phyloP scores from a whole-genome alignment of 2,888 invertebrate genomes.

The Lordiphosa fenestrarum region DNA sequence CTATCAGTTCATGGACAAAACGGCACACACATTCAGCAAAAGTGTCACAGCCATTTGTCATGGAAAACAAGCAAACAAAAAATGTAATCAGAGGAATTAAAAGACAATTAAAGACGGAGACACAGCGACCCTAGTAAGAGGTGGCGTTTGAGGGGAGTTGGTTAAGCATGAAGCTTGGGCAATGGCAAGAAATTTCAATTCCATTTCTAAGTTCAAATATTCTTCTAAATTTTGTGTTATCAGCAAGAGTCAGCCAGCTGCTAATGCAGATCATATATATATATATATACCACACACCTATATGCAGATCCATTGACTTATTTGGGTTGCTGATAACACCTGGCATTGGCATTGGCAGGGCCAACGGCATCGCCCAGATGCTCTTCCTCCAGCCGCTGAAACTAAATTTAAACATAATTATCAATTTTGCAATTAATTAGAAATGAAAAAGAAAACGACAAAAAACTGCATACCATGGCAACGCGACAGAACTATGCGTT shows the following conservation, averaged over 20 bases:
- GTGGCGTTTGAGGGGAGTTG: too few species aligned
- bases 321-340: constrained; percentile 7
- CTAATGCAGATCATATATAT: too few species aligned
- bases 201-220: neutral
- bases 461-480: neutral
- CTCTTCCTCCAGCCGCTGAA: constrained; percentile 21
- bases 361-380: constrained; percentile 4
- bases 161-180: too few species aligned
- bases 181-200: too few species aligned
- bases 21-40: neutral
- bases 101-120: constrained; percentile 23
- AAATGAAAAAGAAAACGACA: neutral
- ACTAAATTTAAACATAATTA: constrained; percentile 33
- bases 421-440: constrained; percentile 6
- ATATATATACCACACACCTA: too few species aligned
- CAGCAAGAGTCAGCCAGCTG: constrained; percentile 7
- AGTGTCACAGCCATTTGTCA: constrained; percentile 1
- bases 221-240: constrained; percentile 13
- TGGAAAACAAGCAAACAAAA: neutral
- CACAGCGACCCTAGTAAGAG: neutral
- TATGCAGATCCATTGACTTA: neutral
- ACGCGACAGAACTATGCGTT: too few species aligned
- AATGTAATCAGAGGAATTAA: constrained; percentile 33
- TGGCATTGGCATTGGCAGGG: constrained; percentile 4
- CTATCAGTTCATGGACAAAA: constrained; percentile 33